These are phyloP conservation scores for Hirtodrosophila confusa DNA, from an alignment of 2,888 invertebrate genomes.

Conservation along the genomic window DNA sequence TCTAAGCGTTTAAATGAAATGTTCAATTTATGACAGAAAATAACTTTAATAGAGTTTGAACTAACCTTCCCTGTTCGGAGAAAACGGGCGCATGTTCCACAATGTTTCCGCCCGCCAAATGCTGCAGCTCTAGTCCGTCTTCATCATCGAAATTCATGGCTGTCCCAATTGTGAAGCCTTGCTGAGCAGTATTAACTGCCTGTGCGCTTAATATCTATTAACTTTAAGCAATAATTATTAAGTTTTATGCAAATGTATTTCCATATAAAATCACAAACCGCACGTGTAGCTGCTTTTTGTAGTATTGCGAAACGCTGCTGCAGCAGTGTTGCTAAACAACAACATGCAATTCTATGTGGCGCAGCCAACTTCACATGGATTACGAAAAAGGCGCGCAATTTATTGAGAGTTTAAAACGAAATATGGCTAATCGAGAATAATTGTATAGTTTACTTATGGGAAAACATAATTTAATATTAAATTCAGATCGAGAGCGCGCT, in stretches of 20 bases:
- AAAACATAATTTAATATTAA: too few relatives aligned
- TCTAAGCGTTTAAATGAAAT: conserved; percentile 83
- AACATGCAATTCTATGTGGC: background rate
- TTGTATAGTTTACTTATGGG: background rate
- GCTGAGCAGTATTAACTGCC: conserved; percentile 20
- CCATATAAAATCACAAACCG: conserved; percentile 48
- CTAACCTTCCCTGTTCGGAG: conserved; percentile 87
- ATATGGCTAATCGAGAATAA: too few relatives aligned
- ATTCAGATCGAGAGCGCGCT: too few relatives aligned
- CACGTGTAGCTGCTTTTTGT: conserved; percentile 58
- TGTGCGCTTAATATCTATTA: conserved; percentile 7
- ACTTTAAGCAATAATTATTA: conserved; percentile 15
- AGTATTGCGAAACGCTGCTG: conserved; percentile 24
- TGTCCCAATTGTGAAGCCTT: conserved; percentile 18
- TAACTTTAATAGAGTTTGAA: conserved; percentile 40
- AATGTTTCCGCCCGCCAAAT: conserved; percentile 88
- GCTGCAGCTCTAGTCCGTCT: conserved; percentile 85
- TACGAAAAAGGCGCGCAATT: background rate
- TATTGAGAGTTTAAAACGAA: background rate
- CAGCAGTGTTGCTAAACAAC: conserved; percentile 24
- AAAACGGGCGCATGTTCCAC: conserved; percentile 87
- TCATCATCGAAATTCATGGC: conserved; percentile 76
- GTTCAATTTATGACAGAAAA: conserved; percentile 1
- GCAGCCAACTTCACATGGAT: conserved; percentile 11
- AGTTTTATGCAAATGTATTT: conserved; percentile 19